phyloP scores from a whole-genome alignment of 2,797 vertebrate genomes.

The Crax fasciolata region DNA sequence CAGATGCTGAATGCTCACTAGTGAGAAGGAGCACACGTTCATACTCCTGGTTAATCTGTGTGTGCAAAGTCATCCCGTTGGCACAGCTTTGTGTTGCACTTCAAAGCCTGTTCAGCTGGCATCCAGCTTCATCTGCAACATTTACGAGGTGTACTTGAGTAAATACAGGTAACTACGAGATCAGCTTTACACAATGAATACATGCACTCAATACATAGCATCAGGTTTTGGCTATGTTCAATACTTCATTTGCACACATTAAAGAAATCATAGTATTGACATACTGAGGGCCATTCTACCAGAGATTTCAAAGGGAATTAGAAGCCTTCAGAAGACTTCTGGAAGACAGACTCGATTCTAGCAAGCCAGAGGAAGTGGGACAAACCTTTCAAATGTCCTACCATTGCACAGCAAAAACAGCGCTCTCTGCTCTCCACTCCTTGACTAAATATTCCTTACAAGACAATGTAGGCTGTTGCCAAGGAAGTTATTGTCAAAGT shows the following conservation, averaged over 20 bases:
- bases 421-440: background rate
- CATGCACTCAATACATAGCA: background rate
- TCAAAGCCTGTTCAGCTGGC: background rate
- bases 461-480: background rate
- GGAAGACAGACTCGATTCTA: background rate
- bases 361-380: background rate
- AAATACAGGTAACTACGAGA: background rate
- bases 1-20: background rate
- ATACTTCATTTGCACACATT: background rate
- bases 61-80: background rate
- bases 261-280: background rate
- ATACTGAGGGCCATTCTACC: background rate
- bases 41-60: background rate
- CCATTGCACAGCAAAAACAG: fast-evolving
- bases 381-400: background rate
- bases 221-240: background rate
- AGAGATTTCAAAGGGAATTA: background rate
- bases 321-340: background rate
- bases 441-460: background rate
- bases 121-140: background rate
- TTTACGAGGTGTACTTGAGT: background rate
- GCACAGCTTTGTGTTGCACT: background rate
- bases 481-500: background rate
- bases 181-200: background rate
- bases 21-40: background rate